Conservation (phyloP, 2,113 vertebrate genomes). For the Natator depressus region DNA sequence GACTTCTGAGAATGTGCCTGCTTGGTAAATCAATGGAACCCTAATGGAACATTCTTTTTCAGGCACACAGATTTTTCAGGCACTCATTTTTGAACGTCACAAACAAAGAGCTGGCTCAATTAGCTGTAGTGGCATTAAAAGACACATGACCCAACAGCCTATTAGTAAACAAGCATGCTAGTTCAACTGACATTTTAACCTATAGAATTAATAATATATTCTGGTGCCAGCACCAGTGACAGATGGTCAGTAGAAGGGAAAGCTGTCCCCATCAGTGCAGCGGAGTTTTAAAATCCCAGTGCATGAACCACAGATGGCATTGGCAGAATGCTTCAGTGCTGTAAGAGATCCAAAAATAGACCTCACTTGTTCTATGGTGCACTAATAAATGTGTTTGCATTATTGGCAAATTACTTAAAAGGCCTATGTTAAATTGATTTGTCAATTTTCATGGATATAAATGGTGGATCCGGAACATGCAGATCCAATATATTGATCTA, state of each 20-base stretch:
- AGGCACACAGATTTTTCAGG: not conserved
- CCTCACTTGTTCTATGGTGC: not conserved
- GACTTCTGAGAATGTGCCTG: not conserved
- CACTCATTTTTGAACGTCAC: not conserved
- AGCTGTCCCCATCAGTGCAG: constrained; percentile 22
- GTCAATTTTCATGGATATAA: constrained; percentile 1
- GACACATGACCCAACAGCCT: not conserved
- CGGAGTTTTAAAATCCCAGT: constrained; percentile 44
- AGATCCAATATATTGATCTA: not conserved
- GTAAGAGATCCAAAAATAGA: constrained; percentile 29
- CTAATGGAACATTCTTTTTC: not conserved
- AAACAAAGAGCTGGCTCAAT: not conserved
- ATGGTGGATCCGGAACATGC: not conserved
- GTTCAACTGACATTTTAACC: constrained; percentile 45
- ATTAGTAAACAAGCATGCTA: not conserved
- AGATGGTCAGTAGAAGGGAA: constrained; percentile 70
- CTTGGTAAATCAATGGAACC: constrained; percentile 18
- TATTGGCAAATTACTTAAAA: constrained; percentile 37
- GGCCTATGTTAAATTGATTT: constrained; percentile 5
- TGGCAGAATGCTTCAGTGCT: not conserved
- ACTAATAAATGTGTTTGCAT: not conserved
- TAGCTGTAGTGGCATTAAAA: not conserved
- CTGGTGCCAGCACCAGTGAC: constrained; percentile 58
- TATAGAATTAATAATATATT: constrained; percentile 44
- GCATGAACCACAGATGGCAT: constrained; percentile 64